These are phyloP conservation scores for Hetaerina titia DNA, from an alignment of 2,888 invertebrate species.

Conservation along the genomic window DNA sequence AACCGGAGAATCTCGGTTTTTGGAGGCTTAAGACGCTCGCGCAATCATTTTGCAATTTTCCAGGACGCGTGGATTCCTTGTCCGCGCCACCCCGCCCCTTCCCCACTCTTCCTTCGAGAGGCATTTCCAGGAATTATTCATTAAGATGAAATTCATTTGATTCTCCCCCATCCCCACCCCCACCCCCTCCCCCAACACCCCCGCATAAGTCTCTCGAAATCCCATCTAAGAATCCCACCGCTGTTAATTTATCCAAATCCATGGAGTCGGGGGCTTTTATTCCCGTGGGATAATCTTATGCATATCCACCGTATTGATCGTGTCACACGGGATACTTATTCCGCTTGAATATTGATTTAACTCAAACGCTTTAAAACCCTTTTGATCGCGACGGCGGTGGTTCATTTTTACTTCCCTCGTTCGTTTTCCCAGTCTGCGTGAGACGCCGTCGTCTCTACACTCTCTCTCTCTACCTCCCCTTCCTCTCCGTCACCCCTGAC, in stretches of 20 bases:
- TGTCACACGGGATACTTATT: neutral
- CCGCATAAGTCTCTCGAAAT: neutral
- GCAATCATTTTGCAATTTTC: neutral
- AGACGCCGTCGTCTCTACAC: neutral
- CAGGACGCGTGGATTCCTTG: neutral
- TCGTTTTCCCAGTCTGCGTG: no score
- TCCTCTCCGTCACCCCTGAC: no score
- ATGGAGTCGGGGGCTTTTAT: neutral
- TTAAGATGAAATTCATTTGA: neutral
- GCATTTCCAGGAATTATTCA: constrained; percentile 15
- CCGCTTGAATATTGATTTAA: constrained; percentile 24
- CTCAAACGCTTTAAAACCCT: neutral
- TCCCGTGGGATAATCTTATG: neutral
- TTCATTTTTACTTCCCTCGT: no score
- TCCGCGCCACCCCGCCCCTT: neutral
- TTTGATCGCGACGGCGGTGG: neutral
- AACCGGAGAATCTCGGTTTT: neutral
- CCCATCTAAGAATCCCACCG: neutral
- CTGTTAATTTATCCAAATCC: constrained; percentile 1
- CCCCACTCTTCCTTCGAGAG: neutral
- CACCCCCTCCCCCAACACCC: neutral
- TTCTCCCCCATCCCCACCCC: neutral
- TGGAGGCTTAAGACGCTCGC: no score
- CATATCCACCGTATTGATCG: constrained; percentile 7
- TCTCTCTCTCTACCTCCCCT: no score